Base-by-base conservation (phyloP, 1,140 invertebrate genomes). In the Penaeus indicus region DNA sequence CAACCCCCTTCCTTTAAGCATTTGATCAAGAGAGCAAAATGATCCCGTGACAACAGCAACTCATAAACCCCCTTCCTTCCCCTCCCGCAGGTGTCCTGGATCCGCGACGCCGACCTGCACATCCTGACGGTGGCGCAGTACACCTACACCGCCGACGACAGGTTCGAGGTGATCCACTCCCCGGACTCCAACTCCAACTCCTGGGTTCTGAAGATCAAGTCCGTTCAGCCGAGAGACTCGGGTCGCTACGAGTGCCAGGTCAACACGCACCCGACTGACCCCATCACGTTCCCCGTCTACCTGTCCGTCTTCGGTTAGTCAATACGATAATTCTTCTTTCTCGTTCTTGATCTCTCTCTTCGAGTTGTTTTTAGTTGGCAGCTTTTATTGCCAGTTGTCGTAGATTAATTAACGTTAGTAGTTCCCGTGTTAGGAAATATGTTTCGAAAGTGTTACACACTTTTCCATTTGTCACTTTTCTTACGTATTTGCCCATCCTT, bases 121-220 rank as follows among this genome's bases (percentile, higher is more conserved):
- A 92, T 92, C 75, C 87, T 93, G 80, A 93, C 92, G 38, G 92
- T 93, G 11, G 92, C 91, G 1, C 80, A 88, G 25, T 92, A 91
- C 85, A 92, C 92, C 62, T 92, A 92, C 86, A 92, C 92, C 0
- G 92, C 90, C 11, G 92, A 92, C 83, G 90, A 92, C 79, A 47
- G 92, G 16, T 92, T 92, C 78, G 90, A 91, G 18, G 86, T 91
- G 5, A 91, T 92, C 16, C 92, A 92, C 86, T 90, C 91, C 67
- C 92, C 92, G 10, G 90, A 92, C 60, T 86, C 91, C 19, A 92
- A 93, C 69, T 92, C 91, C 16, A 91, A 92, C 42, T 92, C 93
- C 78, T 94, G 93, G 93, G 92, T 92, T 22, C 92, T 94, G 16
- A 90, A 93, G 82, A 93, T 94, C 38, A 92, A 92, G 38, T 92